Base-by-base conservation (phyloP, 2,888 invertebrate species). In the Patella ulyssiponensis region DNA sequence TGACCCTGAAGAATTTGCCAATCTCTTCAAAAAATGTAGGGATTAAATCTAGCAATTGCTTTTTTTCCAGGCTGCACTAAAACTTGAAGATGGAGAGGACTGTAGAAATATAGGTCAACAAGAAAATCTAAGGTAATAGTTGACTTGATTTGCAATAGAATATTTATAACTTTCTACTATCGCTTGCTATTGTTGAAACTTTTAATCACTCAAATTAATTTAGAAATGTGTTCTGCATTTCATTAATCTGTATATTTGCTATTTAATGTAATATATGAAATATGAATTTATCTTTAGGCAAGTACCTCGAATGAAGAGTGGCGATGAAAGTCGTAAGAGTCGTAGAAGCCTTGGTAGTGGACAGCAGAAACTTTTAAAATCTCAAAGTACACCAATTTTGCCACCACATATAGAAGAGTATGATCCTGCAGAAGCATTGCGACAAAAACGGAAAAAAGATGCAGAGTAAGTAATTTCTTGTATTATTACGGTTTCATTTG, bases 31-130 rank as follows among this genome's bases (percentile, higher is more conserved):
- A 33, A 4, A 33, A 44, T 9, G 0, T 9, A 44, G 7, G 7
- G 44, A 44, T 44, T 44, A 44, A 44, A 44, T 71, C 4, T n/a
- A 54, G 7, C 56, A 71, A 71, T 69, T 56, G 52, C 44, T 52
- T 78, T 14, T 64, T 75, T 78, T 78, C 23, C 82, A 91, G 90
- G 96, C 97, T 69, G 97, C 98, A 51, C 93, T 98, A 69, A 95
- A 96, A 89, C 96, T 95, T 90, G 97, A 96, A 92, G 96, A 97
- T 90, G 96, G 96, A 1, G 90, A 90, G n/a, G 89, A 90, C 58
- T 85, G 85, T 76, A 78, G 79, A n/a, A 86, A 85, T 44, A 81
- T 87, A 12, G 82, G 84, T 17, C 88, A 88, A 71, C 75, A 86
- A 64, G 90, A 89, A 64, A 89, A 85, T 77, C 83, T 91, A 58